Evolutionary conservation across 2,113 vertebrate genomes (phyloP).

Genomic region (Nerophis lumbriciformis): DNA sequence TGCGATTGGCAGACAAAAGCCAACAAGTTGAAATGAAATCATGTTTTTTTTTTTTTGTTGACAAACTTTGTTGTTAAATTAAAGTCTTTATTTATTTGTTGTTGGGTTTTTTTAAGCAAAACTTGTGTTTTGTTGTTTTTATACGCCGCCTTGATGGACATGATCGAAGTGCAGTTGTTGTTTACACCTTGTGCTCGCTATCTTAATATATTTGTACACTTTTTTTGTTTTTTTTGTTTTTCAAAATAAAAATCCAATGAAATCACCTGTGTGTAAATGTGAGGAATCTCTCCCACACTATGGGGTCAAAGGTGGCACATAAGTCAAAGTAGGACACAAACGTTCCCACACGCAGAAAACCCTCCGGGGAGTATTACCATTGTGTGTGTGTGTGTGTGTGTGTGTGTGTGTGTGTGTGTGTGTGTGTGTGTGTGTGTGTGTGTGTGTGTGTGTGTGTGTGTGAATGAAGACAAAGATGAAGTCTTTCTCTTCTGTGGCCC

Average conservation of each 20-base stretch:
- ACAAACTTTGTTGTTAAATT: conserved; percentile 65
- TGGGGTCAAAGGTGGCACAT: neutral
- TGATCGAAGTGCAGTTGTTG: conserved; percentile 74
- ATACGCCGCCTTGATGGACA: conserved; percentile 44
- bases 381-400: neutral
- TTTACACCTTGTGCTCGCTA: conserved; percentile 69
- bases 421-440: neutral
- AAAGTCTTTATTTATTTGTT: conserved; percentile 72
- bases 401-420: neutral
- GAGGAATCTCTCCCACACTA: too few relatives aligned
- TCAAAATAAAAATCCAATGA: conserved; percentile 66
- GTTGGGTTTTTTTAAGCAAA: conserved; percentile 42
- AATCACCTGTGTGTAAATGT: neutral
- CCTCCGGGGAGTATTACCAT: neutral
- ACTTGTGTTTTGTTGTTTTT: conserved; percentile 61
- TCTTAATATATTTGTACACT: conserved; percentile 71
- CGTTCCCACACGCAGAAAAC: conserved; percentile 29
- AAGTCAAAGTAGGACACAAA: neutral
- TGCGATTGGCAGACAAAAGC: conserved; percentile 31
- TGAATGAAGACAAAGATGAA: conserved; percentile 45
- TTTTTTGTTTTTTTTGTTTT: conserved; percentile 48
- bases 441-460: conserved; percentile 5
- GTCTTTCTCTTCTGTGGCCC: conserved; percentile 32
- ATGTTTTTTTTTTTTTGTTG: conserved; percentile 25
- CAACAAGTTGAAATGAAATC: conserved; percentile 22